phyloP scores from a whole-genome alignment of 2,113 vertebrate species.

The Mystacornis crossleyi region DNA sequence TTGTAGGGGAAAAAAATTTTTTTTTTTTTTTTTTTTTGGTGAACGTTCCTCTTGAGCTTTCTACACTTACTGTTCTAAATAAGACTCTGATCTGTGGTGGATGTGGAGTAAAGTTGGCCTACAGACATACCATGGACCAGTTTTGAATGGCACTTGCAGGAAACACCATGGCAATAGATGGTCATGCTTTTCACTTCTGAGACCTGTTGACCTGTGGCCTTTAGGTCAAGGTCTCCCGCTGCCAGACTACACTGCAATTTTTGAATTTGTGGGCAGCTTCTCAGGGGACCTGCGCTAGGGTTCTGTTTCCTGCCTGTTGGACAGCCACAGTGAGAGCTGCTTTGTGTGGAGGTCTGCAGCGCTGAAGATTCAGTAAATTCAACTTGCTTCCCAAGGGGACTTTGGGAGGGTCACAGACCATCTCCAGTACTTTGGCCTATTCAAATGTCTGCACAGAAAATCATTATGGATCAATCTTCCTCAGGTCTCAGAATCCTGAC shows the following conservation, averaged over 20 bases:
- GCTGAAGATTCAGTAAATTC: not conserved
- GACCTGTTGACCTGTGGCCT: not conserved
- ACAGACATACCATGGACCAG: not conserved
- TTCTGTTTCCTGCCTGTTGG: not conserved
- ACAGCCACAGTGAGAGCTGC: not conserved
- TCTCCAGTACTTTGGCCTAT: not conserved
- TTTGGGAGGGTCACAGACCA: not conserved
- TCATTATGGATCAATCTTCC: not conserved
- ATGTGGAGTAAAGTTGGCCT: not conserved
- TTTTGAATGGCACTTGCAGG: not conserved
- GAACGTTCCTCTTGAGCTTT: not conserved
- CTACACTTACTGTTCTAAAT: not conserved
- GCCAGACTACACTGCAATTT: not conserved
- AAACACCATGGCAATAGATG: not conserved
- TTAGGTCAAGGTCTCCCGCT: not conserved
- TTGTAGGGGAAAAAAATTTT: too few relatives aligned
- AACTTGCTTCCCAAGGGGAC: not conserved
- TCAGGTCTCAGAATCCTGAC: not conserved
- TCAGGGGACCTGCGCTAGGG: not conserved
- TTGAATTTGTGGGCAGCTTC: not conserved
- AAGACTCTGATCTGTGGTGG: not conserved
- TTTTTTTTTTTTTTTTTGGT: not conserved
- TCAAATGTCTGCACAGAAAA: not conserved
- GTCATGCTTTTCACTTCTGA: not conserved
- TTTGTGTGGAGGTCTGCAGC: not conserved